A percentile compares a stretch with the other conserved stretches of the same genome.
phyloP scores from a whole-genome alignment of 92 coral and sea anemone genomes.

The Porites rus region DNA sequence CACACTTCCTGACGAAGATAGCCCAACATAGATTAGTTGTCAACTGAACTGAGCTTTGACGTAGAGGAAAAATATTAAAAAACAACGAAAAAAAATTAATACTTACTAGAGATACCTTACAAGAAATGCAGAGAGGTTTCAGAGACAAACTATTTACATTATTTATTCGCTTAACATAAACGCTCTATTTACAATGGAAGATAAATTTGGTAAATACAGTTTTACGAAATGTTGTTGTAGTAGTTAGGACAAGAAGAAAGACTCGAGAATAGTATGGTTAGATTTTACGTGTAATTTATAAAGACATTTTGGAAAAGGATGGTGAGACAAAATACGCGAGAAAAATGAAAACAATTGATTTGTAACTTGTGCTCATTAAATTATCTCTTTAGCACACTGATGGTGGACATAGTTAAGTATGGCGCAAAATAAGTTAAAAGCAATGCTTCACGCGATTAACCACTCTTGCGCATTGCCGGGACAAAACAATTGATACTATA shows the following conservation, averaged over 20 bases:
- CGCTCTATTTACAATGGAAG: constrained; percentile 36
- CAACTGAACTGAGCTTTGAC: no score
- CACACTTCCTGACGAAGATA: not conserved
- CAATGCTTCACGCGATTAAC: no score
- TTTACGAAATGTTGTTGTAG: not conserved
- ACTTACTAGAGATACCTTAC: no score
- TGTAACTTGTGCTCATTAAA: constrained; percentile 27
- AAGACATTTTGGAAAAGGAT: not conserved
- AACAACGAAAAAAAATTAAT: not conserved
- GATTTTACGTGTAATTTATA: no score
- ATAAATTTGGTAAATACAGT: not conserved
- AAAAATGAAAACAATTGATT: not conserved
- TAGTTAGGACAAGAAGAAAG: not conserved
- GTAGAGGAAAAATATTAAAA: not conserved
- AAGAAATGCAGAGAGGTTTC: not conserved
- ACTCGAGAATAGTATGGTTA: not conserved
- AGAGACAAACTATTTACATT: constrained; percentile 10
- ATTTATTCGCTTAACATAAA: constrained; percentile 23
- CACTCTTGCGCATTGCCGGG: no score
- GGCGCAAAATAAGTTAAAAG: not conserved
- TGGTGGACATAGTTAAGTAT: not conserved
- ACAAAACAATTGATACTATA: no score
- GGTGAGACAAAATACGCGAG: not conserved
- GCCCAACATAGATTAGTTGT: not conserved
- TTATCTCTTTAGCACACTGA: not conserved